Base-by-base conservation (phyloP, 1,140 invertebrate species). In the Cherax destructor region DNA sequence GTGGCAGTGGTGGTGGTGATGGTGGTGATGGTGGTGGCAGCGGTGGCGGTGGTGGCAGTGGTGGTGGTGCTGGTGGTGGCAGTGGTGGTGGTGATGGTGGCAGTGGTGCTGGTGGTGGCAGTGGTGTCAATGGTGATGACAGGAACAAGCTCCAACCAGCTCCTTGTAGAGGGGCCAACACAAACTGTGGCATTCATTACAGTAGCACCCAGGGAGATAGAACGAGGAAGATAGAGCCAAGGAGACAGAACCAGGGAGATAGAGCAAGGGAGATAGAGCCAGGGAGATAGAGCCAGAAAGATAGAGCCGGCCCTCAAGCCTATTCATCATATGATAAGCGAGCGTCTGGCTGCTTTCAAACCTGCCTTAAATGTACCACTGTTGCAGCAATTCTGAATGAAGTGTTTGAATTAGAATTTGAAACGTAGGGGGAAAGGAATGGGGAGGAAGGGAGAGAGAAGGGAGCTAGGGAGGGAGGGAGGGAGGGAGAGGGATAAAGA, bases 171-270 rank as follows among this genome's bases (percentile, higher is more conserved):
- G 24, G 21, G 16, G 80, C 49, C 6, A 24, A n/a, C 50, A 24
- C 30, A 41, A 41, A 41, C 30, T 41, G 30, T 41, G 30, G 30
- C 30, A 18, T 72, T 65, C 16, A 30, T 49, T 13, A n/a, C 21
- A 83, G 10, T n/a, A 85, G 61, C 11, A 85, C 65, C 50, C 24
- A 47, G 50, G 69, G n/a, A 61, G 69, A 74, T 30, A 85, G 30
- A 52, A 83, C 16, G 49, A 49, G 69, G n/a, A 47, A 21, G 83
- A 9, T 21, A 65, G 21, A 85, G 65, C 49, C 0, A 41, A 2
- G 30, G 30, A 41, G 30, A 41, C 2, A 41, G 30, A 41, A 41
- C 30, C 0, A 41, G 30, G 30, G 30, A 41, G 30, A 41, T 41
- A 41, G 30, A 41, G 30, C 30, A 0, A 41, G 30, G 30, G 30